These are phyloP conservation scores for Musca vetustissima DNA, from an alignment of 1,140 invertebrate genomes.

Conservation along the genomic window DNA sequence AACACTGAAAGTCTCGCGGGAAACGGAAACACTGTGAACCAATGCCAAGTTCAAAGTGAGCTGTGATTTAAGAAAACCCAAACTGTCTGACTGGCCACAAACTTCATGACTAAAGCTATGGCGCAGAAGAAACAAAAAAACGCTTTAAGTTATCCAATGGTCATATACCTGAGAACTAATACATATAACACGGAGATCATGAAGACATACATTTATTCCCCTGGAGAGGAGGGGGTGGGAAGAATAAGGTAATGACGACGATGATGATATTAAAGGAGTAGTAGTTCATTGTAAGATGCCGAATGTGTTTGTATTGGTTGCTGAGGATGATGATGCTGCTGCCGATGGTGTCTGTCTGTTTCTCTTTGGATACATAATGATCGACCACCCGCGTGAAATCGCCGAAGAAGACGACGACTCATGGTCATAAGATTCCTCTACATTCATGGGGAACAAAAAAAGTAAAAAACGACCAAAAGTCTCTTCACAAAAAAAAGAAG, in stretches of 20 bases:
- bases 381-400: constrained; percentile 9
- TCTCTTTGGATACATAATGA: not conserved
- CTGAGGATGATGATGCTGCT: too few relatives aligned
- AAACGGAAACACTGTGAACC: not conserved
- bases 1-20: too few relatives aligned
- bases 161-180: not conserved
- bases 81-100: constrained; percentile 12
- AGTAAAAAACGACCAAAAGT: not conserved
- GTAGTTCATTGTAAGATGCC: too few relatives aligned
- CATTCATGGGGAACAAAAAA: not conserved
- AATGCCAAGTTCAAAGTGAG: constrained; percentile 6
- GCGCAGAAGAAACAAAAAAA: too few relatives aligned
- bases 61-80: not conserved
- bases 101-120: not conserved
- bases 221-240: too few relatives aligned
- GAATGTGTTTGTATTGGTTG: too few relatives aligned
- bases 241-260: too few relatives aligned
- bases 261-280: not conserved
- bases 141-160: not conserved
- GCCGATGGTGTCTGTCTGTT: too few relatives aligned
- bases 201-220: too few relatives aligned
- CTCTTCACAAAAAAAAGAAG: not conserved
- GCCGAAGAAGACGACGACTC: not conserved
- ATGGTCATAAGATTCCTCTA: too few relatives aligned
- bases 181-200: too few relatives aligned